These are phyloP conservation scores for Butorides virescens DNA, from an alignment of 2,113 vertebrate genomes.

Conservation along the genomic window DNA sequence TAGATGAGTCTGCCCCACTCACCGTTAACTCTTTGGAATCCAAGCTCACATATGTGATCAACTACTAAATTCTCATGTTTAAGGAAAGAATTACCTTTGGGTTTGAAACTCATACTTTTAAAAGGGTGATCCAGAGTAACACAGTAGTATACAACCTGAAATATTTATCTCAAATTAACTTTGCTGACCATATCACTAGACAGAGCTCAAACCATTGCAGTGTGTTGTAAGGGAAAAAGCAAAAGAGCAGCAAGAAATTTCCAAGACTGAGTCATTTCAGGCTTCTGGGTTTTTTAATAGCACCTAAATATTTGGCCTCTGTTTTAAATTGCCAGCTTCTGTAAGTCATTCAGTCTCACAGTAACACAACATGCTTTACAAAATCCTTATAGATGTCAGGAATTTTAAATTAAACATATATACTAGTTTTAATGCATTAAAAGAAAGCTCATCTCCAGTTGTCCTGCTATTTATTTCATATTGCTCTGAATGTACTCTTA, in stretches of 20 bases:
- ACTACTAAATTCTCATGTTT: background rate
- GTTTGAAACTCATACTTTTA: background rate
- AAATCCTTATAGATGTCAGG: background rate
- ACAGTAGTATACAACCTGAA: background rate
- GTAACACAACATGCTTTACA: background rate
- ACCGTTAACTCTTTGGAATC: background rate
- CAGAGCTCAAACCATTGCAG: slow-evolving; percentile 44
- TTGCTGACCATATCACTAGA: slow-evolving; percentile 54
- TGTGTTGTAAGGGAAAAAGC: slow-evolving; percentile 49
- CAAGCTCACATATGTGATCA: background rate
- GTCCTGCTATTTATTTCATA: background rate
- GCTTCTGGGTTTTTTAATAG: background rate
- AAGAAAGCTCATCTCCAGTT: background rate
- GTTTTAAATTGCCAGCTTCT: slow-evolving; percentile 22
- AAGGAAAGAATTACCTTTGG: background rate
- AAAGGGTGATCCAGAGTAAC: background rate
- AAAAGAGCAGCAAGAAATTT: slow-evolving; percentile 70
- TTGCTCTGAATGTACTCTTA: background rate
- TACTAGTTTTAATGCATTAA: background rate
- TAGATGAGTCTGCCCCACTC: background rate
- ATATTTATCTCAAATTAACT: slow-evolving; percentile 57
- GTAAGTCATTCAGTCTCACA: background rate
- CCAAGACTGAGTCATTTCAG: slow-evolving; percentile 70
- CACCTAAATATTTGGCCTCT: slow-evolving; percentile 28
- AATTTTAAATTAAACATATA: background rate